phyloP scores from a whole-genome alignment of 1,140 invertebrate species.

The Tetragnatha versicolor region DNA sequence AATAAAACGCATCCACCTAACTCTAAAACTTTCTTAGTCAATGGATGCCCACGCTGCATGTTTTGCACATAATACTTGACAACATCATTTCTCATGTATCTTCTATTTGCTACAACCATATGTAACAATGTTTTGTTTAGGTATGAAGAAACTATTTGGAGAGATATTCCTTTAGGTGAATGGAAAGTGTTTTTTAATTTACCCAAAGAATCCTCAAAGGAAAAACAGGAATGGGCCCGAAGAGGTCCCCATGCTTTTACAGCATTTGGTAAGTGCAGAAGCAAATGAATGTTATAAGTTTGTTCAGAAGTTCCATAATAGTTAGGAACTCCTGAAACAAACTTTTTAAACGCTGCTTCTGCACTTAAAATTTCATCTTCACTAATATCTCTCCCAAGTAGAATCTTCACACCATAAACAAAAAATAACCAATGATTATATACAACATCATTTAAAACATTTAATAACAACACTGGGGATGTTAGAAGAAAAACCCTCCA shows the following conservation, averaged over 20 bases:
- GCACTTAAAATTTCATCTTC: background rate
- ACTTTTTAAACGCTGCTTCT: background rate
- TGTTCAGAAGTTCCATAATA: background rate
- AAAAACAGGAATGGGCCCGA: background rate
- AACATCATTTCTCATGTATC: background rate
- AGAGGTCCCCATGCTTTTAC: background rate
- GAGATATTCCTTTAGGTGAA: background rate
- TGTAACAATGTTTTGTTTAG: background rate
- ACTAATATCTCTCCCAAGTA: background rate
- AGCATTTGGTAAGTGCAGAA: background rate
- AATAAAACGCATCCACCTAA: too few relatives aligned
- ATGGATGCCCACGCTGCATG: background rate
- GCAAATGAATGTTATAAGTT: background rate
- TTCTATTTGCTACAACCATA: background rate
- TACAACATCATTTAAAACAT: background rate
- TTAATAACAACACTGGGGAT: background rate
- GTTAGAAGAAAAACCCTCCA: background rate
- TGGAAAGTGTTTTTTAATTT: too few relatives aligned
- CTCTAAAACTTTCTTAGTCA: background rate
- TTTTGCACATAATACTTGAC: background rate
- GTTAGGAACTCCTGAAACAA: background rate
- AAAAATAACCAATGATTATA: background rate
- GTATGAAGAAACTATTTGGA: background rate
- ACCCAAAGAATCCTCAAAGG: background rate
- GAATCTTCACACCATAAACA: background rate